Conservation (phyloP, 2,113 vertebrate species). For the Pollachius pollachius region DNA sequence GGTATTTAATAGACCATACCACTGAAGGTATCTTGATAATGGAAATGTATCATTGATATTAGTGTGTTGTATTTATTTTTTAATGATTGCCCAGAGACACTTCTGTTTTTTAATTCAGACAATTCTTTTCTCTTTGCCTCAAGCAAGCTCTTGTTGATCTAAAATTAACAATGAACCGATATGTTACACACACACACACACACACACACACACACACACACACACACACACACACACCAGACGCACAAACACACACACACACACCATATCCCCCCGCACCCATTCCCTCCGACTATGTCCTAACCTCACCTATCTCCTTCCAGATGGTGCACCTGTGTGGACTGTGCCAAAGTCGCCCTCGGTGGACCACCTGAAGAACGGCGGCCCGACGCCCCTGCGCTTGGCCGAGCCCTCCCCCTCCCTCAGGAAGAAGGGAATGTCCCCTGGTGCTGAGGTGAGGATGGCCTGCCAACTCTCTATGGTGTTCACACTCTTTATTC, state of each 20-base stretch:
- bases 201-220: not conserved
- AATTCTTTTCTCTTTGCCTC: not conserved
- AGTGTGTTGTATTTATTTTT: too few species aligned
- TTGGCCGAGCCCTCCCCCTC: slow-evolving; percentile 78
- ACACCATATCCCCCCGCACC: slow-evolving; percentile 31
- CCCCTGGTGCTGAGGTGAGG: slow-evolving; percentile 82
- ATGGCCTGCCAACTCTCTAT: not conserved
- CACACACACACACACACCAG: not conserved
- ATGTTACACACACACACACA: not conserved
- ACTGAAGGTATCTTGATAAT: too few species aligned
- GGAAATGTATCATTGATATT: not conserved
- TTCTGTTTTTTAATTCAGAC: too few species aligned
- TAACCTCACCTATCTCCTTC: slow-evolving; percentile 52
- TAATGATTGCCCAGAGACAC: too few species aligned
- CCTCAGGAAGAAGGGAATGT: slow-evolving; percentile 69
- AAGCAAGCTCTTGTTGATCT: not conserved
- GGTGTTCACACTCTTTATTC: too few species aligned
- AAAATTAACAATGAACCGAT: slow-evolving; percentile 14
- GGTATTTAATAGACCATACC: too few species aligned
- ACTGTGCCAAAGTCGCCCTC: slow-evolving; percentile 87
- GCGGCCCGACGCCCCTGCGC: slow-evolving; percentile 78
- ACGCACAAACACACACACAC: not conserved
- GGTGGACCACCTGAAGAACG: slow-evolving; percentile 84
- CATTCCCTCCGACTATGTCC: not conserved
- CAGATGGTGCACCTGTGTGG: slow-evolving; percentile 90